Percentiles rank a stretch among this genome's conserved stretches.
Conservation (phyloP, 2,113 vertebrate species). For the Microcebus ravelobensis region DNA sequence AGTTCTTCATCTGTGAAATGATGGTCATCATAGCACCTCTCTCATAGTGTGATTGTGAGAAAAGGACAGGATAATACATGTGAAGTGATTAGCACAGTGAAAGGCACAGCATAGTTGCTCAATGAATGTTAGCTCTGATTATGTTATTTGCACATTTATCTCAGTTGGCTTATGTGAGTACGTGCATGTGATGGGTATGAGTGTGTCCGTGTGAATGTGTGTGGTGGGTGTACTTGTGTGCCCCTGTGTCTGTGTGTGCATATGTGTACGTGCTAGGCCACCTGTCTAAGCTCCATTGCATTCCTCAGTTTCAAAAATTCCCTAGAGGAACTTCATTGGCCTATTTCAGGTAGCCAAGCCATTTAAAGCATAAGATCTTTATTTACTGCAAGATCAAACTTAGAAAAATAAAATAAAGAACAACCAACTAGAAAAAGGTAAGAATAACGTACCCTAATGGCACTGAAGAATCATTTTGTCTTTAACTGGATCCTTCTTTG, state of each 20-base stretch:
- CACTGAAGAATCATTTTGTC: not conserved
- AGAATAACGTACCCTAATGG: not conserved
- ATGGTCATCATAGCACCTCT: not conserved
- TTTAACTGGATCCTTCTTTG: not conserved
- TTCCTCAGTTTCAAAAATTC: not conserved
- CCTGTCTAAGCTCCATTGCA: not conserved
- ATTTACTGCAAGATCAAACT: not conserved
- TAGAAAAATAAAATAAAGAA: not conserved
- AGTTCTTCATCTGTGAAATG: not conserved
- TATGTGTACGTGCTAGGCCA: not conserved
- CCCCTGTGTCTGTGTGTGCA: not conserved
- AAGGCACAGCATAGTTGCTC: not conserved
- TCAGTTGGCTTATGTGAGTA: not conserved
- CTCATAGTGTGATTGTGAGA: not conserved
- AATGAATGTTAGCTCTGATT: not conserved
- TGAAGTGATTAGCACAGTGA: not conserved
- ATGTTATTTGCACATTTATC: not conserved
- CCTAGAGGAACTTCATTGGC: not conserved
- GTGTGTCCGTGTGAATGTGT: not conserved
- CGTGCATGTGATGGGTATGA: accelerated
- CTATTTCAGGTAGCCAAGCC: not conserved
- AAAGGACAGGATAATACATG: not conserved
- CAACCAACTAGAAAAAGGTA: not conserved
- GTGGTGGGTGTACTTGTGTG: not conserved
- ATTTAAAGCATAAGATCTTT: not conserved